phyloP scores from a whole-genome alignment of 2,113 vertebrate species.

The Microtus montanus region DNA sequence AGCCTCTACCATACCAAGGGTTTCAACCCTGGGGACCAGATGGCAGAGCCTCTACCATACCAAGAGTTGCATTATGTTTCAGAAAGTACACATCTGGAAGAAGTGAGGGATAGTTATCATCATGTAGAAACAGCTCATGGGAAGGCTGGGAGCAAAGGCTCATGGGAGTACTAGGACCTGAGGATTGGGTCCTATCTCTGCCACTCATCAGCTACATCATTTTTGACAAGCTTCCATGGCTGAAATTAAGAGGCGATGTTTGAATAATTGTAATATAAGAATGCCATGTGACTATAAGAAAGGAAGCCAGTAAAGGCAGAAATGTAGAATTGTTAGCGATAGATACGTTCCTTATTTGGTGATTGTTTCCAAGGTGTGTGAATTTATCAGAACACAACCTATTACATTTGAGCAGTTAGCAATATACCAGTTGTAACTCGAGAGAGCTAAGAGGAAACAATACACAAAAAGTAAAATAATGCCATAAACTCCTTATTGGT shows the following conservation, averaged over 20 bases:
- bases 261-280: constrained; percentile 19
- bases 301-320: not conserved
- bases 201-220: not conserved
- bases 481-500: not conserved
- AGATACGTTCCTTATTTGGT: not conserved
- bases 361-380: not conserved
- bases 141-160: not conserved
- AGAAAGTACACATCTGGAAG: not conserved
- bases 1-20: not conserved
- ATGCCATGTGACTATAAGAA: not conserved
- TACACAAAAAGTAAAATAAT: not conserved
- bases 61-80: not conserved
- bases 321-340: not conserved
- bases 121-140: not conserved
- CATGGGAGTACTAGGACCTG: too few species aligned
- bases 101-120: not conserved
- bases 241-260: not conserved
- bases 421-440: not conserved
- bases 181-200: not conserved
- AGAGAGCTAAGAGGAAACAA: not conserved
- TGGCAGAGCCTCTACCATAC: not conserved
- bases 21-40: not conserved
- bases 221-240: not conserved
- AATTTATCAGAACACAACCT: not conserved
- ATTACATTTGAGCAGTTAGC: not conserved